phyloP scores from a whole-genome alignment of 2,888 invertebrate species.

The Dryocosmus kuriphilus region DNA sequence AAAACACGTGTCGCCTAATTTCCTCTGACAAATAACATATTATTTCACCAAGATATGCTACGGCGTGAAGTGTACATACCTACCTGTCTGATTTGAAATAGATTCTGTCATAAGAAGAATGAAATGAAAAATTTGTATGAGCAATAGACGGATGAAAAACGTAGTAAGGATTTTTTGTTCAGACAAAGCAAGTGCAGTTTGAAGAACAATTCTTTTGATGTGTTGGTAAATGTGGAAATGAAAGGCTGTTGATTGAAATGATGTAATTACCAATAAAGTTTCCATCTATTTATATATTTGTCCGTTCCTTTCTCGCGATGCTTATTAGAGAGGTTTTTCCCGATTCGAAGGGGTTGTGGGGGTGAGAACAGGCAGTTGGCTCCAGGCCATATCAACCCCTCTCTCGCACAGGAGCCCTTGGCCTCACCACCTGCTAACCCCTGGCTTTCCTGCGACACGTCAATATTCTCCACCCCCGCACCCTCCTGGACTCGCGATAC shows the following conservation, averaged over 20 bases:
- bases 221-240: neutral
- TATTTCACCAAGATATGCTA: too few relatives aligned
- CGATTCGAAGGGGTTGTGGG: neutral
- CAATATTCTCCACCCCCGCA: slow-evolving; percentile 67
- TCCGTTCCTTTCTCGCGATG: neutral
- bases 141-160: too few relatives aligned
- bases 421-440: slow-evolving; percentile 70
- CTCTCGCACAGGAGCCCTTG: slow-evolving; percentile 62
- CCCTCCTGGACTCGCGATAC: slow-evolving; percentile 45
- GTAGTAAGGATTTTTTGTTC: too few relatives aligned
- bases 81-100: too few relatives aligned
- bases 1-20: too few relatives aligned
- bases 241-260: neutral
- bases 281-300: neutral
- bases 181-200: too few relatives aligned
- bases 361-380: neutral
- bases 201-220: neutral
- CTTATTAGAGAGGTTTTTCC: neutral
- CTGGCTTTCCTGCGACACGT: slow-evolving; percentile 70
- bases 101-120: too few relatives aligned
- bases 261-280: neutral
- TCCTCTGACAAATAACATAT: too few relatives aligned
- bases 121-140: too few relatives aligned
- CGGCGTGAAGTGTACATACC: too few relatives aligned
- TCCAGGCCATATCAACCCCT: slow-evolving; percentile 17